These are phyloP conservation scores for Syrista parreyssii DNA, from an alignment of 2,888 invertebrate genomes.

Conservation along the genomic window DNA sequence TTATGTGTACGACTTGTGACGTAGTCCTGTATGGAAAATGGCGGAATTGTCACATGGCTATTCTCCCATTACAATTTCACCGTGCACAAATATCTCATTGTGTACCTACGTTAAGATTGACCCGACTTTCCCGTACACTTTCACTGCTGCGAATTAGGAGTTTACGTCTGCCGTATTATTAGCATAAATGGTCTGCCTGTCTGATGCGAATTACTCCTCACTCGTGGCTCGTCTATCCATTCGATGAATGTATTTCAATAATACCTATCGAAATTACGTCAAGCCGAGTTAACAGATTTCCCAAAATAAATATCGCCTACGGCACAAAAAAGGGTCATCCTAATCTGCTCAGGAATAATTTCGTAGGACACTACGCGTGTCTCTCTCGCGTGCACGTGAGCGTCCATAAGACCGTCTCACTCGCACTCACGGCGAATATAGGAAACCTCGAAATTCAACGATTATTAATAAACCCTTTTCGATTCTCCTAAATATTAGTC, in stretches of 20 bases:
- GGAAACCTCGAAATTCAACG: too few species aligned
- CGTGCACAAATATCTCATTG: neutral
- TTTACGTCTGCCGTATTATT: neutral
- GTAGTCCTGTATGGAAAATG: neutral
- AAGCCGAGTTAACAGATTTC: neutral
- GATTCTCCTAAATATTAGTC: neutral
- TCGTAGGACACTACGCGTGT: too few species aligned
- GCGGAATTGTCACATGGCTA: neutral
- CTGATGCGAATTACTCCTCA: neutral
- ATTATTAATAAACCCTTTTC: neutral
- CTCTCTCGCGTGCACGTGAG: constrained; percentile 4
- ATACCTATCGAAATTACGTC: neutral
- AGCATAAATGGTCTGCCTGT: neutral
- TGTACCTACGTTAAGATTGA: neutral
- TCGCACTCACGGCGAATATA: too few species aligned
- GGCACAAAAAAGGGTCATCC: neutral
- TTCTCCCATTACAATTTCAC: neutral
- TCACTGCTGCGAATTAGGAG: neutral
- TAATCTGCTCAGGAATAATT: neutral
- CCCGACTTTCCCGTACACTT: neutral
- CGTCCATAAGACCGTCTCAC: neutral
- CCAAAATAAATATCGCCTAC: neutral
- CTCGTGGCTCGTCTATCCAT: neutral
- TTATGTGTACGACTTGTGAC: neutral
- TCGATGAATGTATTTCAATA: constrained; percentile 6